A percentile compares a stretch with the other conserved stretches of the same genome.
Evolutionary conservation across 2,888 invertebrate species (phyloP).

Genomic region (Cordilura impudica): DNA sequence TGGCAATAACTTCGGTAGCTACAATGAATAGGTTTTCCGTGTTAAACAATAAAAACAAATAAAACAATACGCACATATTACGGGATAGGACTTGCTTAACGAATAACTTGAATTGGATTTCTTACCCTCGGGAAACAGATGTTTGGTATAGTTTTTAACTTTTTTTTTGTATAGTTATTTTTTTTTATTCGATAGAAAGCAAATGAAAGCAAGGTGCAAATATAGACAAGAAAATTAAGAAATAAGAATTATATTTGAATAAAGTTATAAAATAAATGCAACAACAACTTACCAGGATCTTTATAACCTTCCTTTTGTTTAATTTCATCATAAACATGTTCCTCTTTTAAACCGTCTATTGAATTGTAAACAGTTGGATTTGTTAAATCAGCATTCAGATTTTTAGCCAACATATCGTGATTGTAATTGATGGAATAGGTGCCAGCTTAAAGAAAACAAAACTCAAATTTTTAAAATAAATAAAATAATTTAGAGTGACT

Average conservation of each 20-base stretch:
- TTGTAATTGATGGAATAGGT: slow-evolving; percentile 82
- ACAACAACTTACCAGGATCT: slow-evolving; percentile 80
- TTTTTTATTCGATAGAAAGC: slow-evolving; percentile 16
- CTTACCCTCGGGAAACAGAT: slow-evolving; percentile 77
- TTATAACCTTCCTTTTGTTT: slow-evolving; percentile 87
- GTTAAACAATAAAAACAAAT: slow-evolving; percentile 29
- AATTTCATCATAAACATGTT: slow-evolving; percentile 94
- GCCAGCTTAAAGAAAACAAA: slow-evolving; percentile 76
- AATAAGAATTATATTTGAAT: not conserved
- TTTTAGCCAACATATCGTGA: slow-evolving; percentile 84
- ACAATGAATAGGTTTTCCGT: no score
- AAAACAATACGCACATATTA: slow-evolving; percentile 57
- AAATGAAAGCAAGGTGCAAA: not conserved
- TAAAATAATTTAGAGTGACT: no score
- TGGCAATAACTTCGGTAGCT: no score
- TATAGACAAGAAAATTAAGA: slow-evolving; percentile 16
- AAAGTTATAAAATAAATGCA: not conserved
- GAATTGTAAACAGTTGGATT: slow-evolving; percentile 91
- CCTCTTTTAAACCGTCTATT: slow-evolving; percentile 85
- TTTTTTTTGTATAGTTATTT: slow-evolving; percentile 9
- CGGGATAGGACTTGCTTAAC: slow-evolving; percentile 8
- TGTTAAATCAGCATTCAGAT: slow-evolving; percentile 89
- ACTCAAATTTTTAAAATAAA: no score
- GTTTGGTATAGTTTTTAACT: slow-evolving; percentile 76
- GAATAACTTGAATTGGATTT: slow-evolving; percentile 52